phyloP scores from a whole-genome alignment of 2,113 vertebrate species.

The Baryphthengus martii region DNA sequence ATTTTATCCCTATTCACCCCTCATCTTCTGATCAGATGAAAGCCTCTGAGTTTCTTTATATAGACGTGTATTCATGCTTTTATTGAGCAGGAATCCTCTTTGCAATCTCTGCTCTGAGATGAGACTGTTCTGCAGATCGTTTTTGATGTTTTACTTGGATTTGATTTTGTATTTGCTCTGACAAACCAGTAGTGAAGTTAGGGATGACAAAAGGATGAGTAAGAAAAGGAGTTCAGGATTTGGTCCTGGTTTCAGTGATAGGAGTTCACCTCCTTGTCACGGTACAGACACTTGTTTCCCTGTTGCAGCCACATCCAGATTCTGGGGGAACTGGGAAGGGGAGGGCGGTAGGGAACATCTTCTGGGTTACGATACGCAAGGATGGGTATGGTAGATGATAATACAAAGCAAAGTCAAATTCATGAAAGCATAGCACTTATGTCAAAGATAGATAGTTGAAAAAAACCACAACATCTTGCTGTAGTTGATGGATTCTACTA shows the following conservation, averaged over 20 bases:
- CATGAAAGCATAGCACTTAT: neutral
- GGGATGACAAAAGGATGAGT: neutral
- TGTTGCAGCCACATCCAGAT: neutral
- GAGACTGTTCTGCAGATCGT: neutral
- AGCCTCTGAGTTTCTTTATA: neutral
- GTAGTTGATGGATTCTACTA: neutral
- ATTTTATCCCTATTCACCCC: slow-evolving; percentile 28
- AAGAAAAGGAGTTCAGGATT: neutral
- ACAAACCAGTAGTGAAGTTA: neutral
- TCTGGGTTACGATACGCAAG: neutral
- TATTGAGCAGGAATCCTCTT: slow-evolving; percentile 4
- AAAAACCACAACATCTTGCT: neutral
- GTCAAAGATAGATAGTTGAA: neutral
- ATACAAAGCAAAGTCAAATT: neutral
- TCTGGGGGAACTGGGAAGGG: neutral
- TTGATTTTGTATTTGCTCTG: neutral
- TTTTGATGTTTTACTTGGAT: neutral
- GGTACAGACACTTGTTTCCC: neutral
- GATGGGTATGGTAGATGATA: neutral
- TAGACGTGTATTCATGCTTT: neutral
- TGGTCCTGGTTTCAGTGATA: neutral
- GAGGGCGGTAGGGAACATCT: rapidly evolving
- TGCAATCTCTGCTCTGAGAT: neutral
- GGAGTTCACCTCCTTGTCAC: neutral
- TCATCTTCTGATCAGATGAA: slow-evolving; percentile 22